A percentile compares a stretch with the other conserved stretches of the same genome.
Conservation (phyloP, 2,797 vertebrate genomes). For the Sebastes minor region DNA sequence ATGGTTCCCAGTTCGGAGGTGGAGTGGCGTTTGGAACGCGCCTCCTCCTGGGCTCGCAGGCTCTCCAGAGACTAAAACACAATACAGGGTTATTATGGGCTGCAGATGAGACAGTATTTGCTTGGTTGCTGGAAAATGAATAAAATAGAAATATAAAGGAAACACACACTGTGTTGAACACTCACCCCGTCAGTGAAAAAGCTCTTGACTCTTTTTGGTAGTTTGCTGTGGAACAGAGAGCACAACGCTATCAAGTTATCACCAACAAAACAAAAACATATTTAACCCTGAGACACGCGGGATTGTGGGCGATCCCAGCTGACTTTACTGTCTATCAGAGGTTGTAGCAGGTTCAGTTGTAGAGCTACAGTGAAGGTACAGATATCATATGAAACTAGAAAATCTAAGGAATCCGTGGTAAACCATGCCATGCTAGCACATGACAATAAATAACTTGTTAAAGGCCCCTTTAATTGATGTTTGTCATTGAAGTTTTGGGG, state of each 20-base stretch:
- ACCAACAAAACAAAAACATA: fast-evolving
- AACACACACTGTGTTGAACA: background rate
- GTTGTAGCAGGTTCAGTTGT: too few relatives aligned
- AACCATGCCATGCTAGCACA: too few relatives aligned
- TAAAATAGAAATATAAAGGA: fast-evolving
- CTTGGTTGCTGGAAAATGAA: too few relatives aligned
- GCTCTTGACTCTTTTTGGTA: constrained; percentile 93
- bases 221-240: constrained; percentile 81
- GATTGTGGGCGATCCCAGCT: too few relatives aligned
- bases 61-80: constrained; percentile 90
- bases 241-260: too few relatives aligned
- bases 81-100: background rate
- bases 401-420: too few relatives aligned
- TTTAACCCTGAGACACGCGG: background rate
- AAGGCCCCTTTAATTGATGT: background rate
- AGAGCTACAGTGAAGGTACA: too few relatives aligned
- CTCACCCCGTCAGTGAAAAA: constrained; percentile 96
- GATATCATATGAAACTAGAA: too few relatives aligned
- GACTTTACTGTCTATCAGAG: too few relatives aligned
- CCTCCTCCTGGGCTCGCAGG: constrained; percentile 87
- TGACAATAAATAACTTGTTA: background rate
- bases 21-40: constrained; percentile 91
- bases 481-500: background rate
- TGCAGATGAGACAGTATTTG: fast-evolving
- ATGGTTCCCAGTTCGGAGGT: constrained; percentile 93